Percentiles rank a stretch among this genome's conserved stretches.
Evolutionary conservation across 1,140 invertebrate species (phyloP).

Genomic region (Papilio polyxenes): DNA sequence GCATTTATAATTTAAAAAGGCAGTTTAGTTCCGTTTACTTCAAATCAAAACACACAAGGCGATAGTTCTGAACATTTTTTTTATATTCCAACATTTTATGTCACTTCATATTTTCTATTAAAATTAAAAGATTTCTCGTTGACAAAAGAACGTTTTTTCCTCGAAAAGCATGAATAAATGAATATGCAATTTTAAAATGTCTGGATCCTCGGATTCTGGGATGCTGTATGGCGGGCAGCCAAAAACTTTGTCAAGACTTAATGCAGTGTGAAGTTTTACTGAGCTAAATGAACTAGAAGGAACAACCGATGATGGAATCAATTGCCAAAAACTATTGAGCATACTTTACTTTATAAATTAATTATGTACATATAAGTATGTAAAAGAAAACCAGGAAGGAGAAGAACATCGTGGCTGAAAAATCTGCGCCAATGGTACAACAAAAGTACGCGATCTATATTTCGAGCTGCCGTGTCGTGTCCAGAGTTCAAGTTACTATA

Average conservation of each 20-base stretch:
- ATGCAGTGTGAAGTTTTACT: slow-evolving; percentile 65
- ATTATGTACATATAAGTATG: not conserved
- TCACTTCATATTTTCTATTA: not conserved
- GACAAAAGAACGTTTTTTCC: slow-evolving; percentile 13
- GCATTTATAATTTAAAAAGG: too few relatives aligned
- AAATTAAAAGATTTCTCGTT: not conserved
- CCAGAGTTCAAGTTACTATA: too few relatives aligned
- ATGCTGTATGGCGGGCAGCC: slow-evolving; percentile 55
- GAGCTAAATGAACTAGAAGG: slow-evolving; percentile 63
- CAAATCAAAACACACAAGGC: not conserved
- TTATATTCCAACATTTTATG: not conserved
- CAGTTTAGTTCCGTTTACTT: not conserved
- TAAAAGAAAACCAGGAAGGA: too few relatives aligned
- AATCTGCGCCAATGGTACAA: too few relatives aligned
- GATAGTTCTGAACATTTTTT: not conserved
- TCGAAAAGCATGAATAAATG: slow-evolving; percentile 34
- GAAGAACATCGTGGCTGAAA: too few relatives aligned
- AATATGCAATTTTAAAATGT: slow-evolving; percentile 52
- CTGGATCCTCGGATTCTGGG: slow-evolving; percentile 42
- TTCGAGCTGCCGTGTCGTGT: too few relatives aligned
- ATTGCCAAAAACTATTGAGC: slow-evolving; percentile 41
- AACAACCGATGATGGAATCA: slow-evolving; percentile 49
- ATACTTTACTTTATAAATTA: not conserved
- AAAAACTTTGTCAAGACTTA: slow-evolving; percentile 55
- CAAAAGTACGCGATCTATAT: too few relatives aligned